These are phyloP conservation scores for Plutomurus gul DNA, from an alignment of 1,140 invertebrate genomes.

Conservation along the genomic window DNA sequence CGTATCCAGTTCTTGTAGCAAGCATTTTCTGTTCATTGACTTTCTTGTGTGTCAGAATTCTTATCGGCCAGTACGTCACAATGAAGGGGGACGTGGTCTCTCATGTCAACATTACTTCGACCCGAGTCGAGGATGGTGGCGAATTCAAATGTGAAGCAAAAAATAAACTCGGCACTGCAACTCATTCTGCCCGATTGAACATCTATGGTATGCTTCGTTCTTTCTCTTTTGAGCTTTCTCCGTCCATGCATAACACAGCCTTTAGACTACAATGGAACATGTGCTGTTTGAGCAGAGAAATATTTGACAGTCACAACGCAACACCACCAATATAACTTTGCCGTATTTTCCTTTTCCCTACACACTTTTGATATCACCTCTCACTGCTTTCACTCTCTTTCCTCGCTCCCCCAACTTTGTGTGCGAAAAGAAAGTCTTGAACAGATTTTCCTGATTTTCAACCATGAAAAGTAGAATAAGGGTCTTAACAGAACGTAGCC, in stretches of 20 bases:
- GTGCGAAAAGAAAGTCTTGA: too few species aligned
- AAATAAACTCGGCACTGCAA: constrained; percentile 75
- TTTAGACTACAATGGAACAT: background rate
- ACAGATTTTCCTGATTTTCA: background rate
- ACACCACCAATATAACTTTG: background rate
- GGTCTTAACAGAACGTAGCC: background rate
- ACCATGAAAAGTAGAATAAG: background rate
- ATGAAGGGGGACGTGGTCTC: constrained; percentile 82
- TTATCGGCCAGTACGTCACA: constrained; percentile 80
- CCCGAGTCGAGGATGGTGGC: constrained; percentile 83
- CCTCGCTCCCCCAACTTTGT: too few species aligned
- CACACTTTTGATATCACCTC: background rate
- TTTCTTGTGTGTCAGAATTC: constrained; percentile 61
- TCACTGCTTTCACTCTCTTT: too few species aligned
- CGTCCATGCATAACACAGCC: background rate
- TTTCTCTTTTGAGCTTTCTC: background rate
- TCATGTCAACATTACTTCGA: constrained; percentile 82
- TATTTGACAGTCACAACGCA: background rate
- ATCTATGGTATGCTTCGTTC: constrained; percentile 73
- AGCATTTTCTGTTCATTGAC: constrained; percentile 8
- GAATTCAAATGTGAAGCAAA: constrained; percentile 80
- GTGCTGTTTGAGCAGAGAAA: background rate
- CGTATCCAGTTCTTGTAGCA: too few species aligned
- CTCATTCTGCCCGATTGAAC: constrained; percentile 78
- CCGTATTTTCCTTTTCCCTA: background rate